Evolutionary conservation across 2,888 invertebrate genomes (phyloP), one percentile per base, ranked within the genome.

Genomic region (Pharmacophagus antenor): DNA sequence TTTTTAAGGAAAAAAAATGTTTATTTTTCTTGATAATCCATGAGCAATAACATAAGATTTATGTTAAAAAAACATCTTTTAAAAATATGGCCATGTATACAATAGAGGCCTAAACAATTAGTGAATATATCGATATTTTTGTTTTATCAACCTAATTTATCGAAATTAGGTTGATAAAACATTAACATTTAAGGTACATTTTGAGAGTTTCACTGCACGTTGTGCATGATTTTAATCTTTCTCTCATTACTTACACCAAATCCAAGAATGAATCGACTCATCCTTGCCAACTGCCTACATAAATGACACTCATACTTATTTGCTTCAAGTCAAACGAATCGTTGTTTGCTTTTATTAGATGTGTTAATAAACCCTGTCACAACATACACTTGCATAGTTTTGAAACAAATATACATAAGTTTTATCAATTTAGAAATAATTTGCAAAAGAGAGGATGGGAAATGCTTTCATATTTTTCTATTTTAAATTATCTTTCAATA

Each of bases 211-310:
- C 15, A n/a, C n/a, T 37, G n/a, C 37, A 2, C n/a, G 37, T 37
- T 37, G 15, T 27, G 3, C 37, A n/a, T 3, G 5, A 4, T 7
- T 15, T 4, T n/a, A 4, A 5, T 37, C n/a, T 37, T n/a, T 44
- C 74, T 73, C 80, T 76, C 65, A 42, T 82, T 61, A 74, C 84
- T 85, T 85, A 73, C 55, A 65, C 84, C 85, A 77, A 70, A 65
- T 56, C 64, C 64, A 70, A 76, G 71, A 72, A 77, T 80, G 79
- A 84, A 77, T 80, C 79, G 79, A 72, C 76, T 74, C 80, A 79
- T 82, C 80, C 77, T 82, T 82, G 80, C 82, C 80, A 80, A 80
- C 78, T 70, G 71, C 75, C 74, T 74, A 77, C 79, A 71, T 74
- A 76, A 77, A 77, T 74, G 77, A 80, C 78, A 79, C 67, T 72